These are phyloP conservation scores for Spea multiplicata DNA, from an alignment of 2,113 vertebrate species.

Conservation along the genomic window DNA sequence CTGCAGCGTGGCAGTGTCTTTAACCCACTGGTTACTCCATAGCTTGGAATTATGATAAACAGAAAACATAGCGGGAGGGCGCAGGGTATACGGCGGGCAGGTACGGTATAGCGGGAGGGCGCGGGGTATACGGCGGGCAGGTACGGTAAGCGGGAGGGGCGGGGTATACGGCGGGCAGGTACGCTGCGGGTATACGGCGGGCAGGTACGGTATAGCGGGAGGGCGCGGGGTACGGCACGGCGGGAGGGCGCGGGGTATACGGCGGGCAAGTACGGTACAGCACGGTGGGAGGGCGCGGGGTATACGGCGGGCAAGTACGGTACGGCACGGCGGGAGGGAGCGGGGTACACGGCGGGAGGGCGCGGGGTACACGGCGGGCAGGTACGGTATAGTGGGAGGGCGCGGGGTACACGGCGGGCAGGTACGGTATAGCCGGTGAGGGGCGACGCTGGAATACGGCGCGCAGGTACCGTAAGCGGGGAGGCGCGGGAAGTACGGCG, in stretches of 20 bases:
- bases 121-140: neutral
- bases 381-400: neutral
- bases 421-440: neutral
- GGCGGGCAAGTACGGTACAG: no score
- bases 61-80: neutral
- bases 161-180: neutral
- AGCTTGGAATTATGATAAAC: no score
- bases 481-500: no score
- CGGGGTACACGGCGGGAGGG: neutral
- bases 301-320: neutral
- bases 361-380: neutral
- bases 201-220: neutral
- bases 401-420: neutral
- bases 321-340: neutral
- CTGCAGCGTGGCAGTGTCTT: no score
- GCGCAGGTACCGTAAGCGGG: neutral
- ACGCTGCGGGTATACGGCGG: neutral
- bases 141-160: neutral
- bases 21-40: no score
- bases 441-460: no score
- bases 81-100: neutral
- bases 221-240: neutral
- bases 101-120: neutral
- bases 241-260: no score
- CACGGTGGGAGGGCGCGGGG: neutral